phyloP scores from a whole-genome alignment of 2,888 invertebrate genomes.

The Aphodius granarius region DNA sequence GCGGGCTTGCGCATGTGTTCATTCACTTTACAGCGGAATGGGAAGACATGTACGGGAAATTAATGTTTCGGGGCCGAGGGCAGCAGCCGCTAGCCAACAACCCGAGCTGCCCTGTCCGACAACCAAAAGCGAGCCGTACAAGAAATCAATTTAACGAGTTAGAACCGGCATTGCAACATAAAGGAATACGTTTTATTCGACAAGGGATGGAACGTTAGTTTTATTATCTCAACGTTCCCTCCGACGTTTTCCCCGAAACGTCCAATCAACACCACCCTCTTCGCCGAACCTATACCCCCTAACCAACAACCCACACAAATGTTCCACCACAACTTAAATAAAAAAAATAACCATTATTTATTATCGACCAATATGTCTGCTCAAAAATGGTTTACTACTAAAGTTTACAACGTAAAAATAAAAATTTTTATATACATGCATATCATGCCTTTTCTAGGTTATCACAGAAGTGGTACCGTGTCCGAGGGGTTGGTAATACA shows the following conservation, averaged over 20 bases:
- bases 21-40: conserved; percentile 43
- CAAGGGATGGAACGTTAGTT: conserved; percentile 21
- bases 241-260: conserved; percentile 1
- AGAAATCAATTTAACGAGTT: conserved; percentile 47
- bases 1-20: conserved; percentile 45
- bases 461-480: neutral
- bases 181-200: conserved; percentile 44
- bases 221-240: conserved; percentile 18
- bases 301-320: neutral
- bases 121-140: conserved; percentile 40
- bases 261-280: neutral
- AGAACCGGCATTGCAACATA: conserved; percentile 39
- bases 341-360: neutral
- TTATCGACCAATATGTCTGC: neutral
- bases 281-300: neutral
- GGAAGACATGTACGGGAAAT: conserved; percentile 52
- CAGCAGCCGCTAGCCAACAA: conserved; percentile 32
- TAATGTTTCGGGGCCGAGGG: conserved; percentile 48
- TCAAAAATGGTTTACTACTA: too few relatives aligned
- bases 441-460: neutral
- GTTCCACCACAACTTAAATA: neutral
- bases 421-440: too few relatives aligned
- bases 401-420: too few relatives aligned
- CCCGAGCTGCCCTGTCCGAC: conserved; percentile 42
- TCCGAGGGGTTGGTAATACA: neutral